Evolutionary conservation across 1,140 invertebrate genomes (phyloP), one percentile per base, ranked within the genome.

Genomic region (Diabrotica undecimpunctata): DNA sequence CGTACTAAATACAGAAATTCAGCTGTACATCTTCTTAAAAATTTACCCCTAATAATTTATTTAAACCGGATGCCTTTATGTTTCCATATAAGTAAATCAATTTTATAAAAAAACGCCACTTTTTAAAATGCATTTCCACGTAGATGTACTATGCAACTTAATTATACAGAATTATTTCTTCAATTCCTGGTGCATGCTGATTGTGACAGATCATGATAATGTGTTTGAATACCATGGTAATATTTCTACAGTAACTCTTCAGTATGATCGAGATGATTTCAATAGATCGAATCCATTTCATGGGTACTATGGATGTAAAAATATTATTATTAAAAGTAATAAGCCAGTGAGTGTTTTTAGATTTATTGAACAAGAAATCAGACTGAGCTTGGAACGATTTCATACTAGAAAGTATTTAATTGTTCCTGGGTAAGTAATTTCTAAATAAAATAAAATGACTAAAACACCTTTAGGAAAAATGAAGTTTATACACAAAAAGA

Each of bases 391-490:
- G 12, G 69, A 74, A 12, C 53, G 74, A 55, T 75, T 71, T 41
- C 74, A 74, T 54, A 8, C 55, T 14, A 62, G 74, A 63, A 71
- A 62, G 46, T 75, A 72, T 53, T 41, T 75, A 10, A 67, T 75
- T 54, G 6, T 71, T 10, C 56, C 63, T 7, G 41, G 11, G 25
- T 25, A 25, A 25, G 25, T 25, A 25, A 2, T 25, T 25, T 25
- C n/a, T n/a, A n/a, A n/a, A n/a, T n/a, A n/a, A n/a, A n/a, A n/a
- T n/a, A 25, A 25, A 25, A 25, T 25, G 25, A 25, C 25, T 25
- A 25, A 25, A 4, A 25, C 25, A 25, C 1, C 25, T 25, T 25
- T 25, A 25, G 25, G 1, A 25, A 25, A 25, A 25, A 25, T 25
- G 25, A 25, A 25, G 25, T 25, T 25, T 4, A 25, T 25, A 25